A percentile compares a stretch with the other conserved stretches of the same genome.
These are phyloP conservation scores for Crossaster papposus DNA, from an alignment of 53 echinoderm and acorn worm genomes.

Conservation along the genomic window DNA sequence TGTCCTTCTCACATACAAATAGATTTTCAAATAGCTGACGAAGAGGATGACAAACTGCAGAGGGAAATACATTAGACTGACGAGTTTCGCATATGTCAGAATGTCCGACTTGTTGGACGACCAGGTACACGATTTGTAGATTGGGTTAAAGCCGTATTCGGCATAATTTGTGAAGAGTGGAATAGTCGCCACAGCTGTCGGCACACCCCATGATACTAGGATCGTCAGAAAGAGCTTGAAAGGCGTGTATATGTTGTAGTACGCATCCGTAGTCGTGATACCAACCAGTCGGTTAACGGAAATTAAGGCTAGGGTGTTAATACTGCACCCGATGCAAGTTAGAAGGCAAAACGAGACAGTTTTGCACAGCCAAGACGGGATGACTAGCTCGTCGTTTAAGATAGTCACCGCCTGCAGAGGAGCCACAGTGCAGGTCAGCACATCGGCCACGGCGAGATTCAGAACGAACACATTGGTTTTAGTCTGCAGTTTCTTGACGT, in stretches of 20 bases:
- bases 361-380: slow-evolving; percentile 25
- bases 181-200: neutral
- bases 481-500: slow-evolving; percentile 36
- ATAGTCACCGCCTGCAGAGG: neutral
- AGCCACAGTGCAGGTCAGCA: neutral
- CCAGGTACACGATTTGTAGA: slow-evolving; percentile 22
- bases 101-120: neutral
- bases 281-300: slow-evolving; percentile 30
- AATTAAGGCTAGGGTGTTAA: slow-evolving; percentile 34
- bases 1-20: neutral
- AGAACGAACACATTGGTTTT: slow-evolving; percentile 37
- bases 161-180: slow-evolving; percentile 9
- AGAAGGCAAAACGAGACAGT: slow-evolving; percentile 14
- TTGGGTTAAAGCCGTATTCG: slow-evolving; percentile 9
- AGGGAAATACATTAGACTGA: neutral
- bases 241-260: neutral
- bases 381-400: neutral
- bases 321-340: slow-evolving; percentile 23
- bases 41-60: slow-evolving; percentile 8
- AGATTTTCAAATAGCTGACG: neutral
- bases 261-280: neutral
- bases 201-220: neutral
- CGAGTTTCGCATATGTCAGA: neutral
- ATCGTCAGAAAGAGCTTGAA: neutral
- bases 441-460: slow-evolving; percentile 51